Evolutionary conservation across 2,113 vertebrate genomes (phyloP), one percentile per base, ranked within the genome.

Genomic region (Peucedramus taeniatus): DNA sequence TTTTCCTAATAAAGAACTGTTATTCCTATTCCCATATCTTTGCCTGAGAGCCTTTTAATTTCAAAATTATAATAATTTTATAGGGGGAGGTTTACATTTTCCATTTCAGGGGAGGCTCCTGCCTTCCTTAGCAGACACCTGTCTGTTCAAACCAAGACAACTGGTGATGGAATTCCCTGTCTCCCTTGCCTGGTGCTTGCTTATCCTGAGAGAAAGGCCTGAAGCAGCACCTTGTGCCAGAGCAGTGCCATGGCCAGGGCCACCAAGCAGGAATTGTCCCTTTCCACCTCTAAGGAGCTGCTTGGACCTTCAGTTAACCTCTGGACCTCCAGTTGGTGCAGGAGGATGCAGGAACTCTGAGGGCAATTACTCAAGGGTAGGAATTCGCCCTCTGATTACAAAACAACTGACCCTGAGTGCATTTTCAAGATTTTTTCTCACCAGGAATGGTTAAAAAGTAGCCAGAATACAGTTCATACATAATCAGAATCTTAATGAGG

Each of bases 381-480:
- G n/a, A 68, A 47, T 82, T 80, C 9, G 42, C 33, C 39, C 71
- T 11, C 1, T 60, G 42, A 40, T 63, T 57, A 56, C 42, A 57
- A 53, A 72, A 76, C 28, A 51, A 42, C 49, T 30, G 39, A 51
- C 31, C 37, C 19, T 6, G 21, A 9, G 31, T 15, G 8, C 50
- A 47, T 72, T 87, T 94, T 86, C 39, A 40, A 24, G 45, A 59
- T 84, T 83, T 96, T 96, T 91, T 31, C 78, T 72, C 85, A 45
- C 44, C 59, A 69, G 69, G 76, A 94, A 83, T 30, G 28, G 94
- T 97, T 97, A 96, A 96, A 97, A 95, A 94, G 70, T 93, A 93
- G 54, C 80, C 59, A 93, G 81, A 84, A 92, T 57, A n/a, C 40
- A 39, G 87, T 93, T 96, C 68, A 80, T 93, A 78, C 72, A 26